Base-by-base conservation (phyloP, 2,113 vertebrate genomes). In the Mobula hypostoma region DNA sequence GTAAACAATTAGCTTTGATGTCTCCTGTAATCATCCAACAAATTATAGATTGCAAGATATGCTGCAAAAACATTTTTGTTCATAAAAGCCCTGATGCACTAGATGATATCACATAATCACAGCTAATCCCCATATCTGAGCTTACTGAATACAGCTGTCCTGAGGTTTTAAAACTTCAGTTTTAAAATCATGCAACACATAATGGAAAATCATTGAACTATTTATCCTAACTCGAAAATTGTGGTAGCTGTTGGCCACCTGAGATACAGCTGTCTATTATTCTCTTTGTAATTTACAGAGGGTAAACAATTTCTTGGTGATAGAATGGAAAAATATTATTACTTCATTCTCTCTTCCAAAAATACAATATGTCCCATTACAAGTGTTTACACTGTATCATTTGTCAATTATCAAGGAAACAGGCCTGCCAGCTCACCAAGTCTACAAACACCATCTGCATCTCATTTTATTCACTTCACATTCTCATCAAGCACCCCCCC, bases 191-290 rank as follows among this genome's bases (percentile, higher is more conserved):
- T 66, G 61, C 12, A 32, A n/a, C 24, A 63, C 5, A 61, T 21
- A 58, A 61, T 61, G 48, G 48, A 56, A 27, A 61, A 12, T 58
- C 12, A 15, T 88, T 88, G 83, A 24, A n/a, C 15, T 90, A 85
- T 85, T 58, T 58, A 56, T 85, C 58, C 82, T 56, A 58, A 9
- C 61, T 32, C 29, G 61, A 63, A 27, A 90, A 66, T 63, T 32
- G 61, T 66, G 85, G n/a, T n/a, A 90, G 83, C 83, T 90, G 27
- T 90, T 66, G 66, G 29, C 85, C 61, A 90, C 85, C 85, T 88
- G 56, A 88, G 15, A n/a, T 61, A 88, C 58, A 88, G 83, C 58
- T 63, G 63, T 32, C 61, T 90, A 63, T 66, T 90, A 32, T 66
- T 8, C 85, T 32, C 5, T 68, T 90, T 66, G 85, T 66, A 66